phyloP scores from a whole-genome alignment of 2,888 invertebrate genomes.

The Caradrina clavipalpis region DNA sequence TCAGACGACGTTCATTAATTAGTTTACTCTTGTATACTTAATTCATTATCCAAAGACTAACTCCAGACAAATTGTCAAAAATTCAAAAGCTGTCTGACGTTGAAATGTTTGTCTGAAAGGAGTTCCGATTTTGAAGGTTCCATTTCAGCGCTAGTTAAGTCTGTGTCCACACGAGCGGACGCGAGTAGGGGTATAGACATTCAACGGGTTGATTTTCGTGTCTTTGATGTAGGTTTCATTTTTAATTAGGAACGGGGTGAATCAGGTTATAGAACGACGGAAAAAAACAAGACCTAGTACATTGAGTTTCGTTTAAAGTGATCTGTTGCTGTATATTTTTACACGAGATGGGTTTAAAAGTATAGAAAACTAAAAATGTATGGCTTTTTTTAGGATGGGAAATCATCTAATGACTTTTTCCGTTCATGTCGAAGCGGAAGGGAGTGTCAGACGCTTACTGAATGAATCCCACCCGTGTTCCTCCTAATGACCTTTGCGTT shows the following conservation, averaged over 20 bases:
- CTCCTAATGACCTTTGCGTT: too few species aligned
- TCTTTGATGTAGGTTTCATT: slow-evolving; percentile 41
- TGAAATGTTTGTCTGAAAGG: slow-evolving; percentile 10
- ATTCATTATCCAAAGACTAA: slow-evolving; percentile 57
- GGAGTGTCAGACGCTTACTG: too few species aligned
- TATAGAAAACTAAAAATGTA: too few species aligned
- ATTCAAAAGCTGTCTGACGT: slow-evolving; percentile 23
- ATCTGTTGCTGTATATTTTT: slow-evolving; percentile 1
- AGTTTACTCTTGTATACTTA: slow-evolving; percentile 45
- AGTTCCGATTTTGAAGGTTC: slow-evolving; percentile 22
- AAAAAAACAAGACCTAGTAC: slow-evolving; percentile 17
- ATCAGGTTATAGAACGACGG: background rate
- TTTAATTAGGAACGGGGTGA: slow-evolving; percentile 34
- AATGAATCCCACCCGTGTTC: too few species aligned
- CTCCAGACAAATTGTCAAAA: slow-evolving; percentile 9
- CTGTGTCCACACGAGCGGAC: slow-evolving; percentile 14
- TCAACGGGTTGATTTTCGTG: slow-evolving; percentile 43
- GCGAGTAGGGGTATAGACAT: slow-evolving; percentile 14
- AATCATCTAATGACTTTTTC: too few species aligned
- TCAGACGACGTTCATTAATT: slow-evolving; percentile 64
- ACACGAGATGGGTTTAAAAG: background rate
- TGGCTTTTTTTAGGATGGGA: too few species aligned
- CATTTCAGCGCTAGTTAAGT: slow-evolving; percentile 19
- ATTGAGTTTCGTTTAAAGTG: slow-evolving; percentile 27
- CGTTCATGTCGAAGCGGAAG: too few species aligned